These are phyloP conservation scores for Rhea pennata DNA, from an alignment of 2,113 vertebrate genomes.

Conservation along the genomic window DNA sequence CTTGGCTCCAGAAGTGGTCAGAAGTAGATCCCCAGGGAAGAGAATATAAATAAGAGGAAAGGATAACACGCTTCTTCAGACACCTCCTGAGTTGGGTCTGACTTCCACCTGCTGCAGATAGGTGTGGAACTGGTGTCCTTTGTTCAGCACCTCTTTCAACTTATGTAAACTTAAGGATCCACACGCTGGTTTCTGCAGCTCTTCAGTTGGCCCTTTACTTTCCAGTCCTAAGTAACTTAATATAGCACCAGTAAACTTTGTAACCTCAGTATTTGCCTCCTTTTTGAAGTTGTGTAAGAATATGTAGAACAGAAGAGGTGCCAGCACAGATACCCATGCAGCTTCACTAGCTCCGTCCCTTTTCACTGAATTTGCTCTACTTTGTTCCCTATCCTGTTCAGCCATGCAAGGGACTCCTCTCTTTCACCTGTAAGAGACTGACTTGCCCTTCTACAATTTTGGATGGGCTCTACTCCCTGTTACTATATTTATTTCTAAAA, in stretches of 20 bases:
- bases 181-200: not conserved
- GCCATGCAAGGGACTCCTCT: not conserved
- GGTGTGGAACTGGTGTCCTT: not conserved
- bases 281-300: not conserved
- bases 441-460: not conserved
- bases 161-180: not conserved
- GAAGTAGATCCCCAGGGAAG: not conserved
- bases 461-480: not conserved
- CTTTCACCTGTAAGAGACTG: not conserved
- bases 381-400: not conserved
- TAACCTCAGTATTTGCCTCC: not conserved
- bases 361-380: not conserved
- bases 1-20: not conserved
- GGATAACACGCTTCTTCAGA: not conserved
- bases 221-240: not conserved
- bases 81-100: not conserved
- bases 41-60: not conserved
- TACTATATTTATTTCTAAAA: rapidly evolving
- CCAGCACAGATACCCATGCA: not conserved
- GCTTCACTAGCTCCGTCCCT: not conserved
- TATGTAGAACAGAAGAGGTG: not conserved
- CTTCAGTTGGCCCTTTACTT: not conserved
- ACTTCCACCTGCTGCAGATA: not conserved
- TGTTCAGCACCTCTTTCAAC: not conserved
- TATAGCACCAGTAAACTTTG: rapidly evolving